Conservation (phyloP, 2,797 vertebrate genomes). For the Leucoraja ocellata region DNA sequence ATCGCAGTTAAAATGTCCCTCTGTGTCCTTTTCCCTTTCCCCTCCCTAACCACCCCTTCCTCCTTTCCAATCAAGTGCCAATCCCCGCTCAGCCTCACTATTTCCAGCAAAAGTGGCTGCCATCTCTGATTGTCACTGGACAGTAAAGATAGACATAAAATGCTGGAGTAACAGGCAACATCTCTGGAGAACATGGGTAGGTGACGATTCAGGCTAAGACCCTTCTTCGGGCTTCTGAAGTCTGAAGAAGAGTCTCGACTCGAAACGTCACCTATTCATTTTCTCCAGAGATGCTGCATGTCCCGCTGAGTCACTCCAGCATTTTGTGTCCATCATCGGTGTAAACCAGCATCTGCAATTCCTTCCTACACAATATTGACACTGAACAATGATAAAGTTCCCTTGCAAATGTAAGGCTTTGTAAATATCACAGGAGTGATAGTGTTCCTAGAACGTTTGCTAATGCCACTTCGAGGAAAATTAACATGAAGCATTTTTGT, state of each 20-base stretch:
- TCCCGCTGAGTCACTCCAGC: too few relatives aligned
- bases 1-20: not conserved
- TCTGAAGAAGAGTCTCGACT: too few relatives aligned
- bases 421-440: conserved; percentile 5
- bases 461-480: not conserved
- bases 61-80: not conserved
- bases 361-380: too few relatives aligned
- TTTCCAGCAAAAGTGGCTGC: not conserved
- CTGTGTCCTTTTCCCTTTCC: too few relatives aligned
- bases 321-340: too few relatives aligned
- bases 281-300: too few relatives aligned
- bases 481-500: not conserved
- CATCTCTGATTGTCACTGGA: not conserved
- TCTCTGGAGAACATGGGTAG: too few relatives aligned
- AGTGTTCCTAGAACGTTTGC: not conserved
- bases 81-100: not conserved
- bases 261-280: too few relatives aligned
- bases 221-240: too few relatives aligned
- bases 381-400: not conserved
- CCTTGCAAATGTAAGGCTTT: not conserved
- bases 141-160: not conserved
- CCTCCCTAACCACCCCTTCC: not conserved
- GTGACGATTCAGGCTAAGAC: too few relatives aligned
- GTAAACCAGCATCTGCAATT: too few relatives aligned
- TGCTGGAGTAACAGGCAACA: too few relatives aligned